A percentile compares a stretch with the other conserved stretches of the same genome.
Conservation (phyloP, 2,888 invertebrate species). For the Drosophila neonasuta region DNA sequence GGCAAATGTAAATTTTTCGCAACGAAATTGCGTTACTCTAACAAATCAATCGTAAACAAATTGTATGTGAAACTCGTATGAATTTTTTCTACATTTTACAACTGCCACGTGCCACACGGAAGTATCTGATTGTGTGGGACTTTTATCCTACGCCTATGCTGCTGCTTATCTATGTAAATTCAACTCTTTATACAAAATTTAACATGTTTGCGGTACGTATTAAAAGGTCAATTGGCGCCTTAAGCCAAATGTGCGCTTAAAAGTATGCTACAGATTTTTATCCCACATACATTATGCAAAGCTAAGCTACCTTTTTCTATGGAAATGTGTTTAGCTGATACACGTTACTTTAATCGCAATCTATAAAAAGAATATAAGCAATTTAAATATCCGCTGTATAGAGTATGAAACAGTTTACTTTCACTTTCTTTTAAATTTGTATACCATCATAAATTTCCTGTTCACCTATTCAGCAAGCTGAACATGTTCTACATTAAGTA, state of each 20-base stretch:
- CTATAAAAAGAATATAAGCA: too few relatives aligned
- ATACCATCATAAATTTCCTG: too few relatives aligned
- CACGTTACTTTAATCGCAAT: neutral
- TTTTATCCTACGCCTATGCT: neutral
- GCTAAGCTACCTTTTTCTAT: neutral
- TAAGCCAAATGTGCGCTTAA: neutral
- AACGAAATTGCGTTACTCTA: slow-evolving; percentile 24
- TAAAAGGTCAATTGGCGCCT: slow-evolving; percentile 30
- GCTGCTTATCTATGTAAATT: neutral
- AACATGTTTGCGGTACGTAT: slow-evolving; percentile 11
- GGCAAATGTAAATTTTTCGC: slow-evolving; percentile 28
- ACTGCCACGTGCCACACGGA: neutral
- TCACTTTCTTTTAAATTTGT: too few relatives aligned
- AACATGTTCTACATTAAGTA: too few relatives aligned
- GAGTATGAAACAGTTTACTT: too few relatives aligned
- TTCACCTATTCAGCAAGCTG: too few relatives aligned
- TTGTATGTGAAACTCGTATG: neutral
- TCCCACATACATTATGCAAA: neutral
- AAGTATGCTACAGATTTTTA: neutral
- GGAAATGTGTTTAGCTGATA: neutral
- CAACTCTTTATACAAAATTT: neutral
- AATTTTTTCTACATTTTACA: neutral
- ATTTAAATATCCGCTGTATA: too few relatives aligned
- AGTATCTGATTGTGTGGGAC: neutral
- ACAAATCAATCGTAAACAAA: slow-evolving; percentile 10